Percentiles rank a stretch among this genome's conserved stretches.
phyloP scores from a whole-genome alignment of 1,140 invertebrate genomes.

The Melanaphis sacchari region DNA sequence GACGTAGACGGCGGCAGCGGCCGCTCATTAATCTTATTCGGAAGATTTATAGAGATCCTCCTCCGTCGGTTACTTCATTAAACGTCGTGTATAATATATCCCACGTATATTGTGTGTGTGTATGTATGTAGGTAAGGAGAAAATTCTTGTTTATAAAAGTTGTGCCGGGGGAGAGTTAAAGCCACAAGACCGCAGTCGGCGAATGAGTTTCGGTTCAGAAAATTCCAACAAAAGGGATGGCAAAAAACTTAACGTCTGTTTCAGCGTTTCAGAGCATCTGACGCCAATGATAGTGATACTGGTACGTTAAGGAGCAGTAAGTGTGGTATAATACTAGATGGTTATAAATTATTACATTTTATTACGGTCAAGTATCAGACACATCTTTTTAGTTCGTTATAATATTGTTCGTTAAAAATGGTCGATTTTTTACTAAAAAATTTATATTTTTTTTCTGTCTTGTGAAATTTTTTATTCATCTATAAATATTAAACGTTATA shows the following conservation, averaged over 20 bases:
- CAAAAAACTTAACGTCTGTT: background rate
- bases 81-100: background rate
- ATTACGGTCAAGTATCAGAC: too few relatives aligned
- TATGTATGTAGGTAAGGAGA: too few relatives aligned
- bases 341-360: background rate
- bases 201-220: background rate
- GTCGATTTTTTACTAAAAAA: background rate
- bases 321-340: background rate
- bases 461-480: too few relatives aligned
- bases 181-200: background rate
- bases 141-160: conserved; percentile 46
- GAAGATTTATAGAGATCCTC: conserved; percentile 56
- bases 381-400: background rate
- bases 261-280: background rate
- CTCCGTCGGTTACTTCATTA: conserved; percentile 47
- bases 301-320: too few relatives aligned
- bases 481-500: background rate
- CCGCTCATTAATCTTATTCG: conserved; percentile 54
- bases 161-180: background rate
- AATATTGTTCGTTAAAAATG: background rate
- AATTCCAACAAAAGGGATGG: background rate
- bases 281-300: background rate
- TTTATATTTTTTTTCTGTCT: too few relatives aligned
- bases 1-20: background rate
- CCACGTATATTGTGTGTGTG: background rate